Evolutionary conservation across 2,113 vertebrate species (phyloP).

Genomic region (Campylorhamphus procurvoides): DNA sequence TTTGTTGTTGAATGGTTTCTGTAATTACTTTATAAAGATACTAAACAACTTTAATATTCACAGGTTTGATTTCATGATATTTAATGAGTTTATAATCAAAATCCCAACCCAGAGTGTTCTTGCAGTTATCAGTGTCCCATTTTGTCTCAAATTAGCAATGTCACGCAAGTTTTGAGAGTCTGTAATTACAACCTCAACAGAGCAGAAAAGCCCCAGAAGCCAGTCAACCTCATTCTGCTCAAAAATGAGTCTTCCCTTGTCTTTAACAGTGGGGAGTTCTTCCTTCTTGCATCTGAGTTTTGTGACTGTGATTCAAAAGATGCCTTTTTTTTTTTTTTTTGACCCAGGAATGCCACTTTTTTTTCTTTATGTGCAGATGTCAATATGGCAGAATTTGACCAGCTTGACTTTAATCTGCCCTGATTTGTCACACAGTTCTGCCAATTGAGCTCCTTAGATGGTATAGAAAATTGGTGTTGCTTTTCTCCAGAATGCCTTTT

Average conservation of each 20-base stretch:
- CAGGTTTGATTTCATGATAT: constrained; percentile 59
- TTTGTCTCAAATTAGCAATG: constrained; percentile 78
- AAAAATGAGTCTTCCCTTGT: constrained; percentile 36
- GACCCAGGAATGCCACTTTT: background rate
- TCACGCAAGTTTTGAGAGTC: constrained; percentile 75
- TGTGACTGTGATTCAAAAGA: background rate
- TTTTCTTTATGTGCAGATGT: background rate
- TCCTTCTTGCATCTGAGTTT: background rate
- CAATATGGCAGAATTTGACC: constrained; percentile 16
- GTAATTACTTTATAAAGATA: constrained; percentile 50
- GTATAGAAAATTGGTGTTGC: constrained; percentile 46
- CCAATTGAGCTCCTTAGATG: constrained; percentile 39
- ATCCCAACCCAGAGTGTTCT: constrained; percentile 58
- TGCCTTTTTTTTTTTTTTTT: background rate
- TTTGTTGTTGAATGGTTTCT: constrained; percentile 20
- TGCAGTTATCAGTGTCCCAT: constrained; percentile 73
- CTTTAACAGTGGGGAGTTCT: constrained; percentile 26
- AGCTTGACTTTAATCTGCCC: constrained; percentile 41
- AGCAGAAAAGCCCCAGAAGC: constrained; percentile 74
- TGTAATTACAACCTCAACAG: constrained; percentile 75
- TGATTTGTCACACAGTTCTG: constrained; percentile 59
- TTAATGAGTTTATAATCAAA: constrained; percentile 50
- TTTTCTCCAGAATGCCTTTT: background rate
- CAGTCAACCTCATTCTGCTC: constrained; percentile 31
- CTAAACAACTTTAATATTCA: constrained; percentile 58